phyloP scores from a whole-genome alignment of 2,113 vertebrate species.

The Corythaixoides concolor region DNA sequence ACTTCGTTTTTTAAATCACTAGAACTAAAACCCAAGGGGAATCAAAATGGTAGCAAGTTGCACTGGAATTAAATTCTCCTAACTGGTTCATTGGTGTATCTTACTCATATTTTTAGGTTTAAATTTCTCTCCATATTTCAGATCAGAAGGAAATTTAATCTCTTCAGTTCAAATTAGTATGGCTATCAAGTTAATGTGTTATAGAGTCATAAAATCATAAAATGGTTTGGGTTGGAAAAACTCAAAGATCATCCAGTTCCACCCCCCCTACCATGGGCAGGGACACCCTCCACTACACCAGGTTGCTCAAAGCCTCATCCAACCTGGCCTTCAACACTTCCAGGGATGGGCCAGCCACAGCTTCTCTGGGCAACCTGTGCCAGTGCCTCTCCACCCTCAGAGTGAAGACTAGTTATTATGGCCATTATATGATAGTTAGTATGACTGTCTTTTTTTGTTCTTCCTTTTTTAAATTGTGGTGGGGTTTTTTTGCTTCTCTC shows the following conservation, averaged over 20 bases:
- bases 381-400: no score
- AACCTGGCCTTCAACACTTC: no score
- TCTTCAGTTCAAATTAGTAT: background rate
- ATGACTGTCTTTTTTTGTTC: background rate
- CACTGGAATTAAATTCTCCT: background rate
- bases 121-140: background rate
- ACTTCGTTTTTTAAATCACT: background rate
- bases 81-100: background rate
- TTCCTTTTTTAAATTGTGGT: background rate
- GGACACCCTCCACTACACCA: no score
- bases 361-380: no score
- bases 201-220: no score
- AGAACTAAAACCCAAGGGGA: background rate
- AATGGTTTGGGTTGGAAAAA: no score
- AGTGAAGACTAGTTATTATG: no score
- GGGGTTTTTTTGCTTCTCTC: background rate
- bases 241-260: no score
- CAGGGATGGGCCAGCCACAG: no score
- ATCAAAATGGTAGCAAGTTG: background rate
- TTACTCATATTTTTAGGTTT: background rate
- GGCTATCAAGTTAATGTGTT: background rate
- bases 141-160: background rate
- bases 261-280: no score
- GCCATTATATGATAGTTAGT: background rate
- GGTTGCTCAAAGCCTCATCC: no score